These are phyloP conservation scores for Clupea harengus DNA, from an alignment of 2,113 vertebrate species.

Conservation along the genomic window DNA sequence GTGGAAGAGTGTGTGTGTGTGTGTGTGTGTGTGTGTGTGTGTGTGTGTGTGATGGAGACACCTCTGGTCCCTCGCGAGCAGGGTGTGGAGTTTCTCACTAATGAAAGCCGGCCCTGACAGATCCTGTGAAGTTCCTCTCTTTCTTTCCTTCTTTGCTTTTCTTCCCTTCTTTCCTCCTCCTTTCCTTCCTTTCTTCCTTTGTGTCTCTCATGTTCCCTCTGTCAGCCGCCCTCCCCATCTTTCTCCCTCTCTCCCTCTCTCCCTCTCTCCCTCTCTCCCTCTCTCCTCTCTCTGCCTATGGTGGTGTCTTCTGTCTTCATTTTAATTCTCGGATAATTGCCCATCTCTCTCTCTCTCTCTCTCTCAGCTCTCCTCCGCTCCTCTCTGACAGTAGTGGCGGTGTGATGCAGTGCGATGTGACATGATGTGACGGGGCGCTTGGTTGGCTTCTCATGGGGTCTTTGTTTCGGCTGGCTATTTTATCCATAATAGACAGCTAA, in stretches of 20 bases:
- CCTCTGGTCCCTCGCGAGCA: background rate
- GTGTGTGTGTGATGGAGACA: conserved; percentile 23
- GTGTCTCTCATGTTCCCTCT: background rate
- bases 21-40: background rate
- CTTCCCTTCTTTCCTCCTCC: background rate
- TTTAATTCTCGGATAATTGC: conserved; percentile 40
- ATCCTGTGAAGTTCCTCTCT: background rate
- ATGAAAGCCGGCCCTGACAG: background rate
- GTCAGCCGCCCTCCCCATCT: background rate
- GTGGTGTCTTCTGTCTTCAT: too few species aligned
- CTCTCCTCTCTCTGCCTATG: too few species aligned
- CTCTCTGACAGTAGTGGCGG: background rate
- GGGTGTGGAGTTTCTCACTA: conserved; percentile 11
- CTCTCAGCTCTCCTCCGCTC: background rate
- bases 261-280: background rate
- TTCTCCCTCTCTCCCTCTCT: background rate
- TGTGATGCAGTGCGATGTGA: background rate
- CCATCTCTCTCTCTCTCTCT: background rate
- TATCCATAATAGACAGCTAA: background rate
- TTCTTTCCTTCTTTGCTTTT: background rate
- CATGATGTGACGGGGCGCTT: background rate
- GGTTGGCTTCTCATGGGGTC: background rate
- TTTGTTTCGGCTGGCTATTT: background rate
- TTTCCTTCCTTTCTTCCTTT: background rate
- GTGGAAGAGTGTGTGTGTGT: background rate